Conservation (phyloP, 2,797 vertebrate genomes). For the Sparus aurata region DNA sequence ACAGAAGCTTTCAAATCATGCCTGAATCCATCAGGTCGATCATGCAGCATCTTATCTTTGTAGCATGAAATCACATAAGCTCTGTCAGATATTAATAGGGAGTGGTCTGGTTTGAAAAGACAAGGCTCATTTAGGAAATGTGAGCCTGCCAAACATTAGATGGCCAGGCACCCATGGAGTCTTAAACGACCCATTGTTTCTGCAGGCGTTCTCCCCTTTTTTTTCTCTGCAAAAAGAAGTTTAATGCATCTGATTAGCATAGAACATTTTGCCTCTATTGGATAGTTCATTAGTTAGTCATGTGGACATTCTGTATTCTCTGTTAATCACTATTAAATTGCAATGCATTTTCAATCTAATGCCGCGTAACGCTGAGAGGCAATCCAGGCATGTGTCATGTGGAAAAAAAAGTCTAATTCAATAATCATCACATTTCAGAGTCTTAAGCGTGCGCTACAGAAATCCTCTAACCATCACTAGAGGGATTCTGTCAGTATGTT, state of each 20-base stretch:
- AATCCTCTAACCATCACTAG: background rate
- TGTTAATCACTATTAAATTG: background rate
- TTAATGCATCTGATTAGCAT: background rate
- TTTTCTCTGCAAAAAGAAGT: background rate
- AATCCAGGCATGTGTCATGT: constrained; percentile 5
- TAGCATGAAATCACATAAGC: background rate
- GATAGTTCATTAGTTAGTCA: background rate
- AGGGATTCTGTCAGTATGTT: background rate
- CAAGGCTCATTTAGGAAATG: constrained; percentile 9
- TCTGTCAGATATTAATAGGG: constrained; percentile 3
- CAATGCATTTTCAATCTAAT: background rate
- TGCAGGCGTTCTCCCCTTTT: background rate
- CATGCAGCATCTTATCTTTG: background rate
- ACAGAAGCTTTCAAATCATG: background rate
- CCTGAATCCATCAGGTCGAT: background rate
- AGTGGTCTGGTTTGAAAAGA: constrained; percentile 10
- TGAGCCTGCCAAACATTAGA: background rate
- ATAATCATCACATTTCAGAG: constrained; percentile 14
- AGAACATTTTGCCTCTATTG: background rate
- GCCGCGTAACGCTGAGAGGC: background rate
- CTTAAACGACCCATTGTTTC: background rate
- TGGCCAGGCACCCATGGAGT: background rate
- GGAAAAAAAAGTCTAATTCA: constrained; percentile 1
- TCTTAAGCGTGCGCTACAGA: background rate
- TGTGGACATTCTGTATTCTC: background rate